A percentile compares a stretch with the other conserved stretches of the same genome.
phyloP scores from a whole-genome alignment of 2,888 invertebrate species.

The Bombylius major region DNA sequence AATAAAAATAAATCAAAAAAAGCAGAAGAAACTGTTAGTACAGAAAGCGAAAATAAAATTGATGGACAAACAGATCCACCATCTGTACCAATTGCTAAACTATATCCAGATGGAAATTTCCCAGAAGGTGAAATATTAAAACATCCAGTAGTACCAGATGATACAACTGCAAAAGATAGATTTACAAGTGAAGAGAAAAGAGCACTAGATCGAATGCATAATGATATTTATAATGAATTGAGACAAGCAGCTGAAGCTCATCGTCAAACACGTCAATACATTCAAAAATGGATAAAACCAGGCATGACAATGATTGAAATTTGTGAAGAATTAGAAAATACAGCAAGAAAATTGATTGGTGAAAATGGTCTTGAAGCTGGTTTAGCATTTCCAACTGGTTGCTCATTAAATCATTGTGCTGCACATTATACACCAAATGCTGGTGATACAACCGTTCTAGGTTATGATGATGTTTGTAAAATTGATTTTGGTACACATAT shows the following conservation, averaged over 20 bases:
- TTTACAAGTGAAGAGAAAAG: constrained; percentile 78
- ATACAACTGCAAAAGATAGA: constrained; percentile 74
- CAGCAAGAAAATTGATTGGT: constrained; percentile 79
- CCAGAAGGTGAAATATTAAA: constrained; percentile 86
- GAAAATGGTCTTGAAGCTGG: constrained; percentile 94
- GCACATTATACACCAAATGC: constrained; percentile 99
- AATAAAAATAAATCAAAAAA: constrained; percentile 45
- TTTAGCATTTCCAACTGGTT: constrained; percentile 92
- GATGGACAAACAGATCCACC: constrained; percentile 68
- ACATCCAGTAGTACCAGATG: constrained; percentile 62
- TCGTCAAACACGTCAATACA: constrained; percentile 61
- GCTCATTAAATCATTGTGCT: constrained; percentile 97
- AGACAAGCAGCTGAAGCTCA: constrained; percentile 96
- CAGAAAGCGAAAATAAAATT: background rate
- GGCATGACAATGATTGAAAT: constrained; percentile 99
- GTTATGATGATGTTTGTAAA: constrained; percentile 95
- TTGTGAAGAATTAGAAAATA: constrained; percentile 89
- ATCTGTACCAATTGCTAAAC: constrained; percentile 69
- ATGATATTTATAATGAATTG: constrained; percentile 88
- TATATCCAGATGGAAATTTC: constrained; percentile 72
- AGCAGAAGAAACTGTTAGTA: background rate
- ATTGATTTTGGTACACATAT: constrained; percentile 98
- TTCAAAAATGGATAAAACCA: constrained; percentile 89
- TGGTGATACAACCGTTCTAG: constrained; percentile 87
- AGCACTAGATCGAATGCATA: constrained; percentile 79